phyloP scores from a whole-genome alignment of 1,140 invertebrate species.

The Caligus rogercresseyi region DNA sequence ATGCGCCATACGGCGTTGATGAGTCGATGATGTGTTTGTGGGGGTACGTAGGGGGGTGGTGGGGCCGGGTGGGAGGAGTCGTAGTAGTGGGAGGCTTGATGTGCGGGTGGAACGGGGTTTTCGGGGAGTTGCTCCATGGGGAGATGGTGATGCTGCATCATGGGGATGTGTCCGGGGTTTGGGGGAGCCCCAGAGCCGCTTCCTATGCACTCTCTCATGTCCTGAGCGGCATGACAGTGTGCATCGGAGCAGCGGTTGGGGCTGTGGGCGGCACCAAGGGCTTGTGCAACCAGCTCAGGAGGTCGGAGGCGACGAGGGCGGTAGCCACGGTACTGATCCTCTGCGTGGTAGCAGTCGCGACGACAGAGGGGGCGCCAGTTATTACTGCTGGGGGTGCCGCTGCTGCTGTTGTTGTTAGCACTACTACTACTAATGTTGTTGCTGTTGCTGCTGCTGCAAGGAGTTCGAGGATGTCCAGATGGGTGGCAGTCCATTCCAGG shows the following conservation, averaged over 20 bases:
- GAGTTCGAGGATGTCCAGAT: neutral
- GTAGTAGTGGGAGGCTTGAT: neutral
- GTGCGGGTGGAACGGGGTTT: neutral
- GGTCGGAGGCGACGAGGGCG: neutral
- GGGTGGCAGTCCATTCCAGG: too few relatives aligned
- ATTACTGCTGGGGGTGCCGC: too few relatives aligned
- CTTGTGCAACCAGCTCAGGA: slow-evolving; percentile 5
- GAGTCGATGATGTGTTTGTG: slow-evolving; percentile 2
- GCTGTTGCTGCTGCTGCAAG: too few relatives aligned
- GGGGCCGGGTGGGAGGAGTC: neutral
- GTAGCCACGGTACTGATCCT: neutral
- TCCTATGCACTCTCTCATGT: neutral
- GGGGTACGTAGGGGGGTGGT: neutral
- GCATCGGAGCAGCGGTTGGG: slow-evolving; percentile 5
- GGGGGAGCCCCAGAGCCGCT: too few relatives aligned
- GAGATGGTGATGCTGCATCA: neutral
- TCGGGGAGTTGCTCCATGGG: neutral
- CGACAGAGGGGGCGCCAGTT: too few relatives aligned
- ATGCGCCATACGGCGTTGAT: slow-evolving; percentile 11
- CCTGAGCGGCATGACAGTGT: slow-evolving; percentile 1
- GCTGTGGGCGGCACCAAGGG: neutral
- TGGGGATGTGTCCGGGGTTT: neutral
- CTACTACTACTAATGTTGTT: too few relatives aligned
- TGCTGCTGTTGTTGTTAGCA: too few relatives aligned
- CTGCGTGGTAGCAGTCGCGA: too few relatives aligned